phyloP scores from a whole-genome alignment of 2,113 vertebrate genomes.

The Helogale parvula region DNA sequence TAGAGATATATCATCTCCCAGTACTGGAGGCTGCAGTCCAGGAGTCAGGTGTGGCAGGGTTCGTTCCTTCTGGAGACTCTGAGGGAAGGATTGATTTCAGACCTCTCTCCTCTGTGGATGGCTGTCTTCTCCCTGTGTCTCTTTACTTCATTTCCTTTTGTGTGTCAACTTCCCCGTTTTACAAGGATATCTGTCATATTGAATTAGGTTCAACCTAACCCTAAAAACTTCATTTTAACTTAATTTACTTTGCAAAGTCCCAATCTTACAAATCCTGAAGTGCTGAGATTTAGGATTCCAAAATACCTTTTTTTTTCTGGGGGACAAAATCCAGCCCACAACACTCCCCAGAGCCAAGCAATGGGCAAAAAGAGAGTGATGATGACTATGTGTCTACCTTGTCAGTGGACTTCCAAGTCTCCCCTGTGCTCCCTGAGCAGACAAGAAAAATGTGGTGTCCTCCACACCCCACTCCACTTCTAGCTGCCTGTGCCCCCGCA shows the following conservation, averaged over 20 bases:
- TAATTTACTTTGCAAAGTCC: background rate
- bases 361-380: background rate
- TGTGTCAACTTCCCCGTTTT: background rate
- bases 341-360: background rate
- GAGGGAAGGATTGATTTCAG: background rate
- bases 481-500: background rate
- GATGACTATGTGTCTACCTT: background rate
- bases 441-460: background rate
- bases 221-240: background rate
- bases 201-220: background rate
- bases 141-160: background rate
- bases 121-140: background rate
- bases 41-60: background rate
- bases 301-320: no score
- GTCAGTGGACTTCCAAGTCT: background rate
- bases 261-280: background rate
- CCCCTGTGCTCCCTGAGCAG: background rate
- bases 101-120: background rate
- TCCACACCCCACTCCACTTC: background rate
- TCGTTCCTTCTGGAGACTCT: background rate
- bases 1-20: background rate
- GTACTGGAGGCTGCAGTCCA: background rate
- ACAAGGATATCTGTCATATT: background rate
- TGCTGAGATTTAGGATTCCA: background rate
- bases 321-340: background rate